A percentile compares a stretch with the other conserved stretches of the same genome.
Conservation (phyloP, 2,888 invertebrate genomes). For the Lycaena phlaeas region DNA sequence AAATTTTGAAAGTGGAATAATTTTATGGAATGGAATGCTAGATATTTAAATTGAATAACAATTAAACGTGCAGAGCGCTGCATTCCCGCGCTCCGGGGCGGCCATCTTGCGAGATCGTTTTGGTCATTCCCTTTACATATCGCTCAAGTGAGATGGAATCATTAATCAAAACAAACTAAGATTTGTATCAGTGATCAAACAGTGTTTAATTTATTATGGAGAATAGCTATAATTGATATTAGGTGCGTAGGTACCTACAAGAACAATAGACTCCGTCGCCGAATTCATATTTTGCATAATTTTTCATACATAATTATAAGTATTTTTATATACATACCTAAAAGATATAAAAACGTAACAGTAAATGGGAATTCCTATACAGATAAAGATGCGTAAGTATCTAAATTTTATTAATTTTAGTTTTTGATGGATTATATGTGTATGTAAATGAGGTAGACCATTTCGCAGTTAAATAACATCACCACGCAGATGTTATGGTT, state of each 20-base stretch:
- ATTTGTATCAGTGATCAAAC: conserved; percentile 59
- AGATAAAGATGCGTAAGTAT: not conserved
- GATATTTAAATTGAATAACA: conserved; percentile 7
- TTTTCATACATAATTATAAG: conserved; percentile 19
- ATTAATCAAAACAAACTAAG: conserved; percentile 62
- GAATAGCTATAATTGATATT: conserved; percentile 56
- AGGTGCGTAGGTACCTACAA: conserved; percentile 59
- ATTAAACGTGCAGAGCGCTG: conserved; percentile 11
- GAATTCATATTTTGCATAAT: conserved; percentile 35
- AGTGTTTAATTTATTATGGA: conserved; percentile 62
- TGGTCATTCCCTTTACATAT: conserved; percentile 38
- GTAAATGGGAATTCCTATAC: conserved; percentile 8
- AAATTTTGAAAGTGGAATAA: not conserved
- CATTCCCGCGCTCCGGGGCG: conserved; percentile 46
- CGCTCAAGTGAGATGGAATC: conserved; percentile 43
- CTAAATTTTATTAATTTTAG: not conserved
- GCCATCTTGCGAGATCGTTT: conserved; percentile 59
- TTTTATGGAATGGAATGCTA: not conserved
- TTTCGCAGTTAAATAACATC: not conserved
- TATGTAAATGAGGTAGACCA: not conserved
- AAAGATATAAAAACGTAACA: not conserved
- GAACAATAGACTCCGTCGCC: conserved; percentile 57
- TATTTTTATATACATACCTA: no score
- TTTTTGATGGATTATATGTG: not conserved
- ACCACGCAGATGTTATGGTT: not conserved